phyloP scores from a whole-genome alignment of 2,113 vertebrate genomes.

The Rhegmatorhina hoffmannsi region DNA sequence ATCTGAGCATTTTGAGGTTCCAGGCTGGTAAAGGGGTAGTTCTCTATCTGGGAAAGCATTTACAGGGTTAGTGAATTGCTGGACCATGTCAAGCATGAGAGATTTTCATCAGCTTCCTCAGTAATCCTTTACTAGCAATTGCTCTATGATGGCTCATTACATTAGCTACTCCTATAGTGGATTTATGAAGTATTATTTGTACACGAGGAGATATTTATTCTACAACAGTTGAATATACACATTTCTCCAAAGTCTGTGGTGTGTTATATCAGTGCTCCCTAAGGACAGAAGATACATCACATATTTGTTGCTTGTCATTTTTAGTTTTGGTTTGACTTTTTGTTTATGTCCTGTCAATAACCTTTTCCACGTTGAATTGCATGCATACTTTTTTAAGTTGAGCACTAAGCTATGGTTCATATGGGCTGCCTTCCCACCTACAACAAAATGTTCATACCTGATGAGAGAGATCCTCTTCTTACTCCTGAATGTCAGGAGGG shows the following conservation, averaged over 20 bases:
- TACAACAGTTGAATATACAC: background rate
- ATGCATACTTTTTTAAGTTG: background rate
- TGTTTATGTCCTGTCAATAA: background rate
- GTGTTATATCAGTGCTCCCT: background rate
- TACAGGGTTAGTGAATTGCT: conserved; percentile 27
- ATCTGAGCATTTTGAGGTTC: background rate
- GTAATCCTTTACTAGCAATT: conserved; percentile 18
- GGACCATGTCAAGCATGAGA: conserved; percentile 37
- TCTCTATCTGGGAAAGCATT: background rate
- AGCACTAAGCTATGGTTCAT: background rate
- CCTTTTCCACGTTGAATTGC: background rate
- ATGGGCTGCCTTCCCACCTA: background rate
- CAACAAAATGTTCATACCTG: background rate
- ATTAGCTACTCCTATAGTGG: background rate
- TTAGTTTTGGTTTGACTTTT: background rate
- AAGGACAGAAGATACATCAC: background rate
- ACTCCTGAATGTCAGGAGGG: background rate
- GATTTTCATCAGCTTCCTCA: conserved; percentile 49
- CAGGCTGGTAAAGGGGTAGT: background rate
- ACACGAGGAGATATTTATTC: conserved; percentile 1
- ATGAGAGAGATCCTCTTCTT: background rate
- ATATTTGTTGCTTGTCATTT: background rate
- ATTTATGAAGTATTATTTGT: conserved; percentile 56
- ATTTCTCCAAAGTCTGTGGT: conserved; percentile 18
- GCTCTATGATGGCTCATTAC: background rate